These are phyloP conservation scores for Nansenia antarctica DNA, from an alignment of 2,113 vertebrate genomes.

Conservation along the genomic window DNA sequence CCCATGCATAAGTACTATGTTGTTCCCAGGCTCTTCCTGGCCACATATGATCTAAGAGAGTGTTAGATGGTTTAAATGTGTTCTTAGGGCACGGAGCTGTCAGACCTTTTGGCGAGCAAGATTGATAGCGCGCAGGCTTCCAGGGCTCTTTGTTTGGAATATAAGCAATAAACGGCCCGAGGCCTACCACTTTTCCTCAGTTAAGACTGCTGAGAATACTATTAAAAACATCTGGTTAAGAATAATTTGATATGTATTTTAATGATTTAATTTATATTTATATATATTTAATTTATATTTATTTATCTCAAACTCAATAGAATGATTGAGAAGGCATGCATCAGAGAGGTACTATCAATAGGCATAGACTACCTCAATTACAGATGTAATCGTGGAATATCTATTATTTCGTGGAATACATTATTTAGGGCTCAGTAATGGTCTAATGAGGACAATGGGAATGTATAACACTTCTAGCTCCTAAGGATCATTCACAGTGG, in stretches of 20 bases:
- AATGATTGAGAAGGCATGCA: neutral
- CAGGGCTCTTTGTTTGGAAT: slow-evolving; percentile 98
- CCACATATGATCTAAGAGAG: slow-evolving; percentile 91
- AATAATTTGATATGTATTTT: neutral
- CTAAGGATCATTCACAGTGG: neutral
- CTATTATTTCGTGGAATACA: neutral
- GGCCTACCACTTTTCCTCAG: slow-evolving; percentile 66
- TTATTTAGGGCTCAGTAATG: neutral
- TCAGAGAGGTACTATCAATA: too few species aligned
- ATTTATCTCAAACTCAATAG: neutral
- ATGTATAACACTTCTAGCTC: neutral
- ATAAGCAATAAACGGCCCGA: slow-evolving; percentile 90
- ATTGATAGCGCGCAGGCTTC: slow-evolving; percentile 94
- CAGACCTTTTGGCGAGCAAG: slow-evolving; percentile 97
- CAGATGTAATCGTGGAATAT: neutral
- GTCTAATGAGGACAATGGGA: neutral
- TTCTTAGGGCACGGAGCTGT: slow-evolving; percentile 98
- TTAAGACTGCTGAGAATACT: slow-evolving; percentile 61
- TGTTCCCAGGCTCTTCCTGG: slow-evolving; percentile 83
- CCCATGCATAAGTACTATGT: slow-evolving; percentile 59
- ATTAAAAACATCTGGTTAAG: slow-evolving; percentile 12
- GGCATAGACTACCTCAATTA: neutral
- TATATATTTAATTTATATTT: neutral
- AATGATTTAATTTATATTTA: neutral
- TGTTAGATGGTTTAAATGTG: slow-evolving; percentile 95